Percentiles rank a stretch among this genome's conserved stretches.
Evolutionary conservation across 2,113 vertebrate species (phyloP).

Genomic region (Psilopogon haemacephalus): DNA sequence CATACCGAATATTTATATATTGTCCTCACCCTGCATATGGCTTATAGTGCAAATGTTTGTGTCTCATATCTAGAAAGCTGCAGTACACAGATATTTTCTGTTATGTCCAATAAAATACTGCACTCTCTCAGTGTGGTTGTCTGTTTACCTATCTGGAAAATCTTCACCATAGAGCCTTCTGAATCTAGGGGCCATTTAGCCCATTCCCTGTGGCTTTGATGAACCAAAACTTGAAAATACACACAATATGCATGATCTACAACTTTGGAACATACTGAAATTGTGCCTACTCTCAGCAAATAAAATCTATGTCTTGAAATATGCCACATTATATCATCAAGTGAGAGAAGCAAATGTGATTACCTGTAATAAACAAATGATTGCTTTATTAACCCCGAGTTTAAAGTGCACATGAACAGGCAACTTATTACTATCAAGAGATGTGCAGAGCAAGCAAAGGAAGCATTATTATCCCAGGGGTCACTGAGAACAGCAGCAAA

Average conservation of each 20-base stretch:
- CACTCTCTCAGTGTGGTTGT: not conserved
- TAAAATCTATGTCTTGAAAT: not conserved
- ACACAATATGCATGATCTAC: not conserved
- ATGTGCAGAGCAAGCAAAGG: not conserved
- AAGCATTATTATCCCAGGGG: not conserved
- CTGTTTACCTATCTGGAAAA: not conserved
- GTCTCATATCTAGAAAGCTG: not conserved
- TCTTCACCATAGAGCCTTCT: not conserved
- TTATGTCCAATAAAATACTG: not conserved
- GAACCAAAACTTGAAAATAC: not conserved
- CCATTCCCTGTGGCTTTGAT: not conserved
- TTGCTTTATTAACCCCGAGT: not conserved
- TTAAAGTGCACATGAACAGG: not conserved
- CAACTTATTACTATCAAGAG: not conserved
- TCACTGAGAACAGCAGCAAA: not conserved
- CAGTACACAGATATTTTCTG: not conserved
- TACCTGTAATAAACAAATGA: not conserved
- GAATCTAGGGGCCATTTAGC: not conserved
- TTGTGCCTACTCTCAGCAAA: not conserved
- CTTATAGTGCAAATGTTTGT: not conserved
- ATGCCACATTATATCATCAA: not conserved
- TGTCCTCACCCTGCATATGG: not conserved
- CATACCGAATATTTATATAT: not conserved
- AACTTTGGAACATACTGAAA: not conserved
- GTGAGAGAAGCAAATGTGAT: not conserved